Evolutionary conservation across 1,140 invertebrate genomes (phyloP).

Genomic region (Octopus bimaculoides): DNA sequence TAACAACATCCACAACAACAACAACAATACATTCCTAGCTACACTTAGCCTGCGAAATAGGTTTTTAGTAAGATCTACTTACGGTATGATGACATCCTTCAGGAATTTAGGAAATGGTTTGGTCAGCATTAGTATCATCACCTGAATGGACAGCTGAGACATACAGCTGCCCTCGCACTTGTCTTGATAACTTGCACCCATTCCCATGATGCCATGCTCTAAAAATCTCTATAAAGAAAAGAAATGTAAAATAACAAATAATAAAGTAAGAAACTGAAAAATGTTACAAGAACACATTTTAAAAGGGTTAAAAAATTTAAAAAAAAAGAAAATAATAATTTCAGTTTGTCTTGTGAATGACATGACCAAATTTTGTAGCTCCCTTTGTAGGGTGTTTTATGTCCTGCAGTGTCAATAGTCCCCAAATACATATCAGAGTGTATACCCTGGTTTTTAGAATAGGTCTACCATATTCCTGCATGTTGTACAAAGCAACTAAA

Average conservation of each 20-base stretch:
- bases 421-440: no score
- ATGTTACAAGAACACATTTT: neutral
- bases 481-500: no score
- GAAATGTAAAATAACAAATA: conserved; percentile 27
- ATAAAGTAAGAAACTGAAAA: conserved; percentile 4
- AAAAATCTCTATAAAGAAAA: conserved; percentile 3
- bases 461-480: no score
- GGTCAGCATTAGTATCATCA: conserved; percentile 54
- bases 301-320: neutral
- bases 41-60: no score
- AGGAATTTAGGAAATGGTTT: conserved; percentile 58
- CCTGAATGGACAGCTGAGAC: conserved; percentile 57
- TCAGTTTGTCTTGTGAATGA: neutral
- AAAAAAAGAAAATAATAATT: neutral
- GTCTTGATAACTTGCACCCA: conserved; percentile 52
- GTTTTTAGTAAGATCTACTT: conserved; percentile 33
- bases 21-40: no score
- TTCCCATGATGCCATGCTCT: conserved; percentile 43
- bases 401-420: no score
- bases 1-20: no score
- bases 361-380: no score
- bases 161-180: conserved; percentile 56
- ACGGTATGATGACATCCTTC: conserved; percentile 56
- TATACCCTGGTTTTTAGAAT: no score
- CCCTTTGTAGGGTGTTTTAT: no score